Evolutionary conservation across 2,888 invertebrate genomes (phyloP).

Genomic region (Mechanitis messenoides): DNA sequence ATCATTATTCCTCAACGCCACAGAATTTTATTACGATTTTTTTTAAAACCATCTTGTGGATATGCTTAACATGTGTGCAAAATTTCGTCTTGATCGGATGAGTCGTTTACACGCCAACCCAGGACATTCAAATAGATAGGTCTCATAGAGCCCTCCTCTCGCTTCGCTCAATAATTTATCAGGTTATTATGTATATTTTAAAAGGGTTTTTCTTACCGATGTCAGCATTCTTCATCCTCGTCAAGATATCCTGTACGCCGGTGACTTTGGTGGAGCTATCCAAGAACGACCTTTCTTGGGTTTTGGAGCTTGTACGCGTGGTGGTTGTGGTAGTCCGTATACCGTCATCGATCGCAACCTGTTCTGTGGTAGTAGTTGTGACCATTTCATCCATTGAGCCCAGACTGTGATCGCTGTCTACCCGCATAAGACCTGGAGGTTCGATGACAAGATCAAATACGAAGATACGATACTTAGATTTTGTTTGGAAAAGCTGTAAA

Average conservation of each 20-base stretch:
- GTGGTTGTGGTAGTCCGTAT: conserved; percentile 44
- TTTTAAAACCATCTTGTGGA: no score
- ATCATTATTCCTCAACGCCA: no score
- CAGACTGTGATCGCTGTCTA: conserved; percentile 66
- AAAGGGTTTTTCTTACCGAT: conserved; percentile 64
- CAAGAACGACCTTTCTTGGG: conserved; percentile 78
- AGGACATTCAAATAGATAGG: no score
- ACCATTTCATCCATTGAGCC: conserved; percentile 54
- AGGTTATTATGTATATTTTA: not conserved
- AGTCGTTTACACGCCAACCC: no score
- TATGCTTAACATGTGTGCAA: no score
- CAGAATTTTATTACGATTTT: no score
- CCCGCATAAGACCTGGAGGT: conserved; percentile 48
- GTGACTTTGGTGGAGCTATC: conserved; percentile 83
- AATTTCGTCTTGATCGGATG: no score
- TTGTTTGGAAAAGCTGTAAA: no score
- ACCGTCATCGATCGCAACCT: conserved; percentile 39
- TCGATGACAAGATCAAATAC: no score
- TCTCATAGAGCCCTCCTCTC: no score
- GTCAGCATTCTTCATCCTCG: conserved; percentile 86
- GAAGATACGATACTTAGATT: no score
- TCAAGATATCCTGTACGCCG: conserved; percentile 84
- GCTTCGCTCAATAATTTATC: no score
- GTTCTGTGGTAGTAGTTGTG: conserved; percentile 44
- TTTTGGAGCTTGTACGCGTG: conserved; percentile 29